Base-by-base conservation (phyloP, 1,140 invertebrate genomes). In the Scylla paramamosain region DNA sequence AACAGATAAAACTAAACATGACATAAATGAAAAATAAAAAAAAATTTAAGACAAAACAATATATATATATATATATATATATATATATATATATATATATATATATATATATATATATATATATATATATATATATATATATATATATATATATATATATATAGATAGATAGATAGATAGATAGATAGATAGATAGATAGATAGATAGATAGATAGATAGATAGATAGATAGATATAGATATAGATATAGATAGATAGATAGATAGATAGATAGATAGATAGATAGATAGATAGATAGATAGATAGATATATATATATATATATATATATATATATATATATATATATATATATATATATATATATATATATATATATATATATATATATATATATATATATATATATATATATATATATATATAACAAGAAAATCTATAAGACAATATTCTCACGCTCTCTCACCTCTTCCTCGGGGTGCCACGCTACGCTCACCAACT, bases 51-150 rank as follows among this genome's bases (percentile, higher is more conserved):
- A n/a, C n/a, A n/a, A n/a, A n/a, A n/a, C n/a, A n/a, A n/a, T n/a
- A n/a, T n/a, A n/a, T n/a, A n/a, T n/a, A 87, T 32, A 87, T 87
- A 87, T 32, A 87, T 87, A 32, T 87, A 87, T 87, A 87, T 87
- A 87, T 87, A 87, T 87, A 87, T 87, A 87, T 87, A 87, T 87
- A 87, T 87, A 87, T 87, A 87, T 87, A 87, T 87, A 87, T 87
- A 87, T 87, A 87, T 87, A 87, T 87, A 87, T 32, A 87, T 87
- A 87, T 87, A 87, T n/a, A 87, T 32, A 87, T 87, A n/a, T 87
- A 87, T 87, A 87, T 32, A 87, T 87, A 87, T 87, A 87, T 87
- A 87, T 87, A 87, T 87, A 87, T 87, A 87, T 32, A 87, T 87
- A 87, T 87, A 87, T 32, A 87, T 87, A 87, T 87, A 87, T 77